Conservation (phyloP, 2,113 vertebrate species). For the Plestiodon gilberti region DNA sequence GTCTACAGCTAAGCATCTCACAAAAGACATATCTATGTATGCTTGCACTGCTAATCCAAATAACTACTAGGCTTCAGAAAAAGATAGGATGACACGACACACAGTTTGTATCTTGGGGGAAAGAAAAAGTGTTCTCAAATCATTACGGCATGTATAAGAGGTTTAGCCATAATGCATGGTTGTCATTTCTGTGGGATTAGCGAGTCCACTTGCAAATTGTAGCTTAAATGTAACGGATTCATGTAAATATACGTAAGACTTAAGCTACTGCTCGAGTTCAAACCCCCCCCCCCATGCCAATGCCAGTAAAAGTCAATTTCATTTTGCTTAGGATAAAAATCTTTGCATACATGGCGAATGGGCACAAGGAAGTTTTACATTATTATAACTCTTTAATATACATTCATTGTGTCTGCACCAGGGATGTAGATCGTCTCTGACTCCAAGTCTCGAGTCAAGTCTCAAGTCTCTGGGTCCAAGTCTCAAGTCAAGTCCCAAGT, state of each 20-base stretch:
- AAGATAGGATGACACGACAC: conserved; percentile 51
- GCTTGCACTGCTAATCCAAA: conserved; percentile 57
- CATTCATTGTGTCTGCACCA: not conserved
- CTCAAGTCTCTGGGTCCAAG: too few species aligned
- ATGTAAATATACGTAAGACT: conserved; percentile 51
- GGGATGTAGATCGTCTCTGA: too few species aligned
- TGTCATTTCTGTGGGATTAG: conserved; percentile 64
- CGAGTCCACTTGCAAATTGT: conserved; percentile 47
- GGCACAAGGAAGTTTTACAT: not conserved
- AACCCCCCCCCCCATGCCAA: conserved; percentile 12
- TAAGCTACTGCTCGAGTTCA: conserved; percentile 36
- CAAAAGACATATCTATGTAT: conserved; percentile 35
- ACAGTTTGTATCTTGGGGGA: conserved; percentile 32
- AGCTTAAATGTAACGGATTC: conserved; percentile 57
- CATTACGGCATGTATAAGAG: conserved; percentile 59
- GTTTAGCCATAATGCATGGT: conserved; percentile 51
- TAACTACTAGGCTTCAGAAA: conserved; percentile 46
- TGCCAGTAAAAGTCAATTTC: conserved; percentile 32
- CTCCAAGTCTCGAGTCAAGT: too few species aligned
- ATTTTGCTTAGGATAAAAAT: conserved; percentile 32
- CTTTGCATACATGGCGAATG: conserved; percentile 5
- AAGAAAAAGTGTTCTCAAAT: conserved; percentile 46
- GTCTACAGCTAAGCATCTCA: conserved; percentile 45
- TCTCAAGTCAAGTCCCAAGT: too few species aligned
- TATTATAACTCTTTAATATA: not conserved